Evolutionary conservation across 2,797 vertebrate genomes (phyloP), one percentile per base, ranked within the genome.

Genomic region (Champsocephalus esox): DNA sequence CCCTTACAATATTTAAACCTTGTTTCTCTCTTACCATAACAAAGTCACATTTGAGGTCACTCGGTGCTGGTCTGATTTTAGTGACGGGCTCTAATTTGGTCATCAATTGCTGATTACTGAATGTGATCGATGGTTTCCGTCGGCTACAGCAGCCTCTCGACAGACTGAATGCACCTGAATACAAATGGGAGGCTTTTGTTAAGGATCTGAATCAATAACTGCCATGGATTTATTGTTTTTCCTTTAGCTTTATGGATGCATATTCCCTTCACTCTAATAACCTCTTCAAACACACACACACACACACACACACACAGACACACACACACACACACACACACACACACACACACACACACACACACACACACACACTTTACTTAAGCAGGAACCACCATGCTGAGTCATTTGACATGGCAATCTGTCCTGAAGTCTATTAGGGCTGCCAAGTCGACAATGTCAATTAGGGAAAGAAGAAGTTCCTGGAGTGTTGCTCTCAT

Each of bases 381-480:
- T 75, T 65, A 65, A 65, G 59, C 69, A 58, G 46, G 56, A 71
- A 73, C 61, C 69, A 73, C 67, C 80, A 69, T 81, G 84, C 84
- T 88, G 85, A 90, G 83, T 91, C 79, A 83, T 89, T 82, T 79
- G 82, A 88, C 83, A 83, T 12, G 44, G 66, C 69, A 81, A 65
- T 83, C 56, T 73, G 73, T 88, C 75, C 72, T 55, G 21, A 72
- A 68, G 75, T 83, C 77, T 88, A 71, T 80, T 77, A 82, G 50
- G 17, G 51, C 64, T 77, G 82, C 70, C 75, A 86, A 77, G 70
- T 61, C 45, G 55, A 84, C 83, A 89, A 73, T 78, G 82, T 88
- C 79, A 78, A 67, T 82, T 52, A 65, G 48, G 43, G 32, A 58
- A 73, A 73, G 51, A 65, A 60, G 44, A 14, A 19, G 48, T 70